Conservation (phyloP, 2,113 vertebrate genomes). For the Apeltes quadracus region DNA sequence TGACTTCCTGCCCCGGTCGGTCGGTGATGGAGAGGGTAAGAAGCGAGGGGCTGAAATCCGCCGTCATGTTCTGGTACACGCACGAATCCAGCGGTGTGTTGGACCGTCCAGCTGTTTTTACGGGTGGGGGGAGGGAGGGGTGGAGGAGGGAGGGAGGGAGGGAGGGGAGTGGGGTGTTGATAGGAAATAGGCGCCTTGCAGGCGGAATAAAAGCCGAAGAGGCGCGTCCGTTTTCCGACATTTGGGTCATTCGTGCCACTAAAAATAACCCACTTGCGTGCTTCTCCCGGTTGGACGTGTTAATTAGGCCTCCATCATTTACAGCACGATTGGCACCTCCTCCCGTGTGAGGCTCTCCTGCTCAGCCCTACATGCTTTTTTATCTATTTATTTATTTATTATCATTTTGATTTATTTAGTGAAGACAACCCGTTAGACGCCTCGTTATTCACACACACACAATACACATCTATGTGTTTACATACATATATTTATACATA, state of each 20-base stretch:
- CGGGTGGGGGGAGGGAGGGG: constrained; percentile 46
- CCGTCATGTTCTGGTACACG: constrained; percentile 9
- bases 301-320: constrained; percentile 67
- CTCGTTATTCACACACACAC: neutral
- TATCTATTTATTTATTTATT: too few relatives aligned
- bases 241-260: neutral
- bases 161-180: constrained; percentile 54
- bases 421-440: neutral
- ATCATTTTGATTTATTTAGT: neutral
- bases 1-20: constrained; percentile 49
- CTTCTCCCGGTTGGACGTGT: constrained; percentile 11
- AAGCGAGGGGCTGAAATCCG: constrained; percentile 12
- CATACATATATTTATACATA: neutral
- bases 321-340: constrained; percentile 72
- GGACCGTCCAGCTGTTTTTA: constrained; percentile 78
- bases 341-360: constrained; percentile 56
- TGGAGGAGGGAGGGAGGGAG: neutral
- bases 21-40: constrained; percentile 81
- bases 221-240: constrained; percentile 18
- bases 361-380: constrained; percentile 7
- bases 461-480: neutral
- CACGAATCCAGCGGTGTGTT: constrained; percentile 39
- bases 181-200: constrained; percentile 60
- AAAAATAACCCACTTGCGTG: constrained; percentile 22
- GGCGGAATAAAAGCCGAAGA: constrained; percentile 38